These are phyloP conservation scores for Columba janthina DNA, from an alignment of 2,113 vertebrate species.

Conservation along the genomic window DNA sequence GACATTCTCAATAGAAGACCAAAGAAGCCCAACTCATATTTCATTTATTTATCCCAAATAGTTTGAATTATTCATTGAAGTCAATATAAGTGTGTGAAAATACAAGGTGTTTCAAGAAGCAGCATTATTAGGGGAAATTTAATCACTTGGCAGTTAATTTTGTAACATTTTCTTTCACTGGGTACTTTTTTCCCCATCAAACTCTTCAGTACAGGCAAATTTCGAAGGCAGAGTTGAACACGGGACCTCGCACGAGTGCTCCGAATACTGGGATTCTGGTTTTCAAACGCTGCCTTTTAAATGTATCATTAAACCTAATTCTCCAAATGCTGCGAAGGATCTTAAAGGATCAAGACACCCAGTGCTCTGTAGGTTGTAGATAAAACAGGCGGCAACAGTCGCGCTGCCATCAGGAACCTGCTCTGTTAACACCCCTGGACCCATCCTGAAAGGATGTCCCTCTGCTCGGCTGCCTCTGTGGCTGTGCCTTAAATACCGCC, in stretches of 20 bases:
- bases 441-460: not conserved
- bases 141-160: conserved; percentile 46
- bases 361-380: not conserved
- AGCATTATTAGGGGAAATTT: conserved; percentile 4
- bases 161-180: not conserved
- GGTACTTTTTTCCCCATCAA: not conserved
- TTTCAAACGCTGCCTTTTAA: conserved; percentile 12
- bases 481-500: not conserved
- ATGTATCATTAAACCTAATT: not conserved
- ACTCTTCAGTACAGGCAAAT: not conserved
- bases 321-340: not conserved
- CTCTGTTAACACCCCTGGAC: not conserved
- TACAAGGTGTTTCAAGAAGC: conserved; percentile 55
- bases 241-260: not conserved
- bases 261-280: not conserved
- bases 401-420: not conserved
- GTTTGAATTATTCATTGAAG: conserved; percentile 72
- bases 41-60: conserved; percentile 74
- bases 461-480: not conserved
- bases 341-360: not conserved
- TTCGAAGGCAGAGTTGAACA: not conserved
- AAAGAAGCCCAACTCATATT: conserved; percentile 60
- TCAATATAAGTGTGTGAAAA: conserved; percentile 61
- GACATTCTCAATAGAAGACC: conserved; percentile 53
- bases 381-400: not conserved